Percentiles rank a stretch among this genome's conserved stretches.
These are phyloP conservation scores for Nothoprocta pentlandii DNA, from an alignment of 2,113 vertebrate species.

Conservation along the genomic window DNA sequence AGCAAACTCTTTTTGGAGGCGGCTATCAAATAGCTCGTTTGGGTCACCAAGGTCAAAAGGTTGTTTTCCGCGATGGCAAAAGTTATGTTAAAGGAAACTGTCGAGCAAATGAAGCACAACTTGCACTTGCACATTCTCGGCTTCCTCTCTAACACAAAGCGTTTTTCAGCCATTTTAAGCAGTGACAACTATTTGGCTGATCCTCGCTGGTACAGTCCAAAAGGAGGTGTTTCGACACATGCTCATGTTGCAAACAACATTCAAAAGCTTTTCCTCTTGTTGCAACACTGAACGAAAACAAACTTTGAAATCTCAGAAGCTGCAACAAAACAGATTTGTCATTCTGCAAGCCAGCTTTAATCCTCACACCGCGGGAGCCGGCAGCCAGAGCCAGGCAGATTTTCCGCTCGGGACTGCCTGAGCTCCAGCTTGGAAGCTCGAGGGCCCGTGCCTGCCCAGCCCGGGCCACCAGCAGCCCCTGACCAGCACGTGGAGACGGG, in stretches of 20 bases:
- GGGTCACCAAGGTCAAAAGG: not conserved
- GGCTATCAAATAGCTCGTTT: not conserved
- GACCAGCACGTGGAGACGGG: fast-evolving
- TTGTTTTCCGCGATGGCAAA: not conserved
- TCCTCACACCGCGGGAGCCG: not conserved
- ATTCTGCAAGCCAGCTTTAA: constrained; percentile 3
- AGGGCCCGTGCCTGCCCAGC: not conserved
- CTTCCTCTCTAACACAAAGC: not conserved
- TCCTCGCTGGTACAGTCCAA: not conserved
- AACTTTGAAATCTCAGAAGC: constrained; percentile 48
- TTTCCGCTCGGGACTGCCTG: fast-evolving
- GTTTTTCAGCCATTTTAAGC: not conserved
- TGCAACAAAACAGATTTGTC: constrained; percentile 23
- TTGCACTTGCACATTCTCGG: not conserved
- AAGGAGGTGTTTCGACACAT: constrained; percentile 39
- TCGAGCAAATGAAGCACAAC: not conserved
- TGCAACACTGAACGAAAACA: constrained; percentile 46
- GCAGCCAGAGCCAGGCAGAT: not conserved
- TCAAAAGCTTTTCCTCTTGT: constrained; percentile 49
- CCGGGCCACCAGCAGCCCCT: not conserved
- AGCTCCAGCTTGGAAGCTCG: not conserved
- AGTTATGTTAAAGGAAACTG: not conserved
- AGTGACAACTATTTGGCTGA: not conserved
- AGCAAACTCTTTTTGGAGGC: not conserved
- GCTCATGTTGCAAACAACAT: constrained; percentile 26